Percentiles rank a stretch among this genome's conserved stretches.
These are phyloP conservation scores for Malacoraja senta DNA, from an alignment of 2,797 vertebrate genomes.

Conservation along the genomic window DNA sequence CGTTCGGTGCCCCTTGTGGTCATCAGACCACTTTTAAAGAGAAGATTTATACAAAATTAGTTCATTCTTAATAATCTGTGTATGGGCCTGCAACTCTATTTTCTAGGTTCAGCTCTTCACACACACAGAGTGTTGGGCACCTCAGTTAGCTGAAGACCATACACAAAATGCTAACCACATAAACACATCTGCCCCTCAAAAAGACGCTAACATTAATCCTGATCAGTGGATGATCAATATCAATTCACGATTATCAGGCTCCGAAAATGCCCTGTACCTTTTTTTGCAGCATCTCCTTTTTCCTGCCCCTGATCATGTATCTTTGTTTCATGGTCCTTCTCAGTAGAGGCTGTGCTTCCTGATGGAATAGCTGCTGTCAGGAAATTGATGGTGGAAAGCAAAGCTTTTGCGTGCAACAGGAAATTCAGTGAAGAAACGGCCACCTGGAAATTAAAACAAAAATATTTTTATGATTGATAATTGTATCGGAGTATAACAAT, in stretches of 20 bases:
- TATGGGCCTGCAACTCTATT: not conserved
- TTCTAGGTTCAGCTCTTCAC: not conserved
- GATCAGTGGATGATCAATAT: not conserved
- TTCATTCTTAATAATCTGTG: not conserved
- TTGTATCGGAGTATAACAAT: not conserved
- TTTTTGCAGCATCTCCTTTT: constrained; percentile 49
- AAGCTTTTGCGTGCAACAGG: constrained; percentile 79
- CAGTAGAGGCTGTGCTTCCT: constrained; percentile 41
- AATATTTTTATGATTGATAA: not conserved
- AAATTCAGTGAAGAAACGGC: constrained; percentile 83
- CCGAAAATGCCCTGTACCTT: constrained; percentile 57
- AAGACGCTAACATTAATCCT: not conserved
- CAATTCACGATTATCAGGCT: not conserved
- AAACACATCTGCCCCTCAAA: not conserved
- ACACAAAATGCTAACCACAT: not conserved
- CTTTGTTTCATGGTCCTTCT: constrained; percentile 47
- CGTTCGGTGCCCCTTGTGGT: too few relatives aligned
- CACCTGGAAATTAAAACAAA: constrained; percentile 64
- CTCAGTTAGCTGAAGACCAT: not conserved
- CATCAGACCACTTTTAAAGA: not conserved
- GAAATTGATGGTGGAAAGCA: constrained; percentile 79
- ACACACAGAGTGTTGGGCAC: not conserved
- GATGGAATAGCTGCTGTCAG: constrained; percentile 62
- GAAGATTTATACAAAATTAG: not conserved
- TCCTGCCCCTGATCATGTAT: constrained; percentile 48